These are phyloP conservation scores for Aporophyla lueneburgensis DNA, from an alignment of 2,888 invertebrate genomes.

Conservation along the genomic window DNA sequence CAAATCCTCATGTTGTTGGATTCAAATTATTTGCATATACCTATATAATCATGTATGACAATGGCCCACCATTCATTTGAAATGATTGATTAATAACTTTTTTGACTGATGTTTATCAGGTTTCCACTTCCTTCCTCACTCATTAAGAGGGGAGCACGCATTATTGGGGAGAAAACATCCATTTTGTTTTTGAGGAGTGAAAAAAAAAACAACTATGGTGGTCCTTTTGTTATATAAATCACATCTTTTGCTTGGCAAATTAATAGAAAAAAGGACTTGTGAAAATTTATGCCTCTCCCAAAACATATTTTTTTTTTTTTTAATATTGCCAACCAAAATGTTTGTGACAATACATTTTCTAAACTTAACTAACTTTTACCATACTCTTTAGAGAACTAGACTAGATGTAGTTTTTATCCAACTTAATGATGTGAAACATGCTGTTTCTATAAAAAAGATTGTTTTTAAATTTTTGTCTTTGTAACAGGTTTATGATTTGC, in stretches of 20 bases:
- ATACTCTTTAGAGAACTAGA: not conserved
- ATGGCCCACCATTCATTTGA: not conserved
- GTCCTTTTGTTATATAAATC: not conserved
- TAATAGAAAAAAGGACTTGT: not conserved
- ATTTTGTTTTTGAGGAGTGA: too few relatives aligned
- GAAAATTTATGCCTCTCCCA: not conserved
- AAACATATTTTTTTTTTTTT: not conserved
- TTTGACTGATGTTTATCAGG: not conserved
- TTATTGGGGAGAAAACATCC: too few relatives aligned
- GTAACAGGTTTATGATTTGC: not conserved
- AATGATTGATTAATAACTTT: not conserved
- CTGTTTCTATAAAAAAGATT: too few relatives aligned
- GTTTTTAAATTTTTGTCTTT: not conserved
- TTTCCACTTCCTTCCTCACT: too few relatives aligned
- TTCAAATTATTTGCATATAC: constrained; percentile 4
- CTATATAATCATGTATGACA: not conserved
- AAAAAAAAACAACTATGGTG: too few relatives aligned
- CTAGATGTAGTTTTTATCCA: not conserved
- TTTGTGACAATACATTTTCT: not conserved
- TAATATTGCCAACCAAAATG: not conserved
- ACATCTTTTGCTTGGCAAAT: not conserved
- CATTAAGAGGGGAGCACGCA: too few relatives aligned
- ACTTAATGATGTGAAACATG: not conserved
- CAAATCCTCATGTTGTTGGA: constrained; percentile 1
- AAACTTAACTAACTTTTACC: not conserved